Evolutionary conservation across 2,797 vertebrate species (phyloP).

Genomic region (Xenentodon cancila): DNA sequence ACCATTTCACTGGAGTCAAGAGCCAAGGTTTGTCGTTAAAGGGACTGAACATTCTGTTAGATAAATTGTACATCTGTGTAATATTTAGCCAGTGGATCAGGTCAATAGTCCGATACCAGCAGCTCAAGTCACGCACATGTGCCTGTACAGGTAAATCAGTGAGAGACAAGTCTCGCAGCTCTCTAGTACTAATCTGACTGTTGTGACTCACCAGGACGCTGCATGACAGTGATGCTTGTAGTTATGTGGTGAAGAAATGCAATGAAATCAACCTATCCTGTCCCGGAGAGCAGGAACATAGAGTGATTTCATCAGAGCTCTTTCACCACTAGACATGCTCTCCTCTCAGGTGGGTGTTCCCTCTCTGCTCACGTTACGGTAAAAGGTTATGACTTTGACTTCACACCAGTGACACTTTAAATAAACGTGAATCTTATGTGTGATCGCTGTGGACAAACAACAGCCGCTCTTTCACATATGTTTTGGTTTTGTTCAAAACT

Average conservation of each 20-base stretch:
- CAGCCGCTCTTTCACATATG: too few relatives aligned
- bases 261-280: constrained; percentile 93
- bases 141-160: too few relatives aligned
- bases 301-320: constrained; percentile 89
- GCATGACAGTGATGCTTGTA: not conserved
- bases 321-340: constrained; percentile 63
- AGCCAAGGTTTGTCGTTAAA: not conserved
- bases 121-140: not conserved
- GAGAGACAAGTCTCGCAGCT: too few relatives aligned
- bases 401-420: too few relatives aligned
- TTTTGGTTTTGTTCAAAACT: too few relatives aligned
- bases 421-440: too few relatives aligned
- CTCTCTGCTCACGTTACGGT: too few relatives aligned
- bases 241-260: constrained; percentile 73
- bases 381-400: too few relatives aligned
- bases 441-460: too few relatives aligned
- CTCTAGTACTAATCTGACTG: too few relatives aligned
- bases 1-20: not conserved
- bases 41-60: not conserved
- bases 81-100: constrained; percentile 11
- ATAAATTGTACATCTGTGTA: not conserved
- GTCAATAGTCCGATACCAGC: not conserved
- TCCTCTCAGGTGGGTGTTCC: not conserved
- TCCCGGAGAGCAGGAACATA: constrained; percentile 80
- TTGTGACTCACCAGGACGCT: too few relatives aligned